Evolutionary conservation across 2,888 invertebrate species (phyloP), one percentile per base, ranked within the genome.

Genomic region (Stratiomys singularior): DNA sequence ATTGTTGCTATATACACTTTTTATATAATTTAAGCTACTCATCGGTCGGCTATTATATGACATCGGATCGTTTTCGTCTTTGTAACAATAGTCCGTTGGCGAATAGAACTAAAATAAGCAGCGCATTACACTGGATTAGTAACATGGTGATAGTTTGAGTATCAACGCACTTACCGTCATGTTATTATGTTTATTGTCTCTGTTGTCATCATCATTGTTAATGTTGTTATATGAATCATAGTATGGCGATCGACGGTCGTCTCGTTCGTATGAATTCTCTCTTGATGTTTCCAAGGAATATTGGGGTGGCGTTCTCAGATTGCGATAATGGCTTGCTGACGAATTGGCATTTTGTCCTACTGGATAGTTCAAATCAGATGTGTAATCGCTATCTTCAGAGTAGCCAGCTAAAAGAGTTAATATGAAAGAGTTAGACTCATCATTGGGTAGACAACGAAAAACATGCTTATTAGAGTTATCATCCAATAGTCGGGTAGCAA

Each of bases 351-450:
- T 95, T 86, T 94, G 94, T 80, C 93, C 93, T 84, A 95, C 92
- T 30, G 81, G 97, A 89, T 94, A 97, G 89, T 97, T 97, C 84
- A 97, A 92, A 88, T 98, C 98, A 80, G 96, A 96, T 80, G 97
- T 98, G 89, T 98, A 98, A 89, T 98, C 98, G 83, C 96, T 96
- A 88, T 98, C 97, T 88, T 98, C 98, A 72, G 97, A 97, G 87
- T 97, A 95, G 79, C 97, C 96, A 87, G 96, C 96, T 95, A 90
- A 83, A 90, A 90, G 83, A 5, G 9, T 5, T 37, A 9, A 9
- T 5, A 5, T 37, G 37, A 37, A 37, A 37, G 37, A 5, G 37
- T 37, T 37, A 37, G 37, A 37, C 9, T 37, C 9, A n/a, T n/a
- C n/a, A n/a, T n/a, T n/a, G n/a, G n/a, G n/a, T n/a, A n/a, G n/a